Evolutionary conservation across 2,113 vertebrate species (phyloP), one percentile per base, ranked within the genome.

Genomic region (Naja naja): DNA sequence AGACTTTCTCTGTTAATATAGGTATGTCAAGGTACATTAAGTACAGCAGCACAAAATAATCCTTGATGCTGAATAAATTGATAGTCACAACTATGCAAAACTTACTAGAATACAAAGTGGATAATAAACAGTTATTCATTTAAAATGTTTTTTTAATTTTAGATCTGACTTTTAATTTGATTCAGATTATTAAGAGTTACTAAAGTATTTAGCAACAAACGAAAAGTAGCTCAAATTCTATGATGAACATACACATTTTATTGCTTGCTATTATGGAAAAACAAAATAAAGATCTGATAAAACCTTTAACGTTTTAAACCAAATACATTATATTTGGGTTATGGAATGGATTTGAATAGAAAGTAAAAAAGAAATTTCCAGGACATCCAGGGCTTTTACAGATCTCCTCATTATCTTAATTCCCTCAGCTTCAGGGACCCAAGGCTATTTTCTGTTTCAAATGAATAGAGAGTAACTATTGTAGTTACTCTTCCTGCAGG

Each of bases 1-100:
- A 91, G n/a, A 91, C 16, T 12, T 25, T 91, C 30, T 60, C 34
- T 34, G 6, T 30, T 34, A 91, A 87, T 39, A 43, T 47, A 91
- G 27, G 8, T 6, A 45, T 54, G 6, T 55, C 12, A 55, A 53
- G 23, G 34, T 20, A 30, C 34, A 91, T 55, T 25, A 90, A 55
- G 23, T 91, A 55, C 18, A 91, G 34, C 43, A 4, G 22, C 85
- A 87, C 86, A 60, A 49, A 60, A 47, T 81, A 81, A 81, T 81
- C 6, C 18, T 81, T 81, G 34, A 81, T 81, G 34, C 3, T 81
- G 34, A 43, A 81, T 81, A 47, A 87, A 49, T 0, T 3, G 85
- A 91, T 95, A 22, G 93, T 94, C 94, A 95, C 95, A 89, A 89
- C 92, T 93, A 49, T 94, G 91, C 85, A 55, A 94, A 95, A 95